Base-by-base conservation (phyloP, 2,888 invertebrate species). In the Callyntrura guangdongensis region DNA sequence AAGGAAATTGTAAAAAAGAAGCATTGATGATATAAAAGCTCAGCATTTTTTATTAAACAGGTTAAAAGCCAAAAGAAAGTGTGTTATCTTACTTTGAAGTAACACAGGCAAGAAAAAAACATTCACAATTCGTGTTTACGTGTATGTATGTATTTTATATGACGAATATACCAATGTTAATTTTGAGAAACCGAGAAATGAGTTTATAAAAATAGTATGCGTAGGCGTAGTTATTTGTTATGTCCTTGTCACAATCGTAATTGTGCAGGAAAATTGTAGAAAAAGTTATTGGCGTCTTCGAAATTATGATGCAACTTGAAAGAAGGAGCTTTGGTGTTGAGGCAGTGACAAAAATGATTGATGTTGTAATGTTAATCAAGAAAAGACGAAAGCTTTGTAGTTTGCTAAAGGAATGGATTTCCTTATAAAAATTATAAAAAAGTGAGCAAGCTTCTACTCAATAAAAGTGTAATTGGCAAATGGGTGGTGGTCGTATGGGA, bases 281-380 rank as follows among this genome's bases (percentile, higher is more conserved):
- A 53, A 59, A 59, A 59, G 59, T 20, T 20, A 59, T 59, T 17
- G n/a, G 59, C n/a, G 17, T 59, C 59, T 6, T 59, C 17, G 59
- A 53, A 6, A 53, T 14, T 53, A 53, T 53, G 2, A 53, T 53
- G n/a, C 8, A 53, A 11, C 1, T 53, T 53, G 53, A 11, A 53
- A 59, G 8, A 59, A 17, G 8, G 6, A 59, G 17, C n/a, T 59
- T 12, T 59, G 17, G 17, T 59, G 8, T 11, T 11, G 5, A 17
- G 59, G 17, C 17, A 20, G 17, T 59, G 17, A 17, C 17, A 20
- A 59, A 17, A 36, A 36, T 36, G 36, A 53, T 64, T 64, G 64
- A 25, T 22, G 64, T 64, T 9, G 22, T 3, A 64, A 64, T 22
- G 64, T 64, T 25, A 64, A 25, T 64, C 22, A 64, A 64, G 64